Evolutionary conservation across 1,140 invertebrate genomes (phyloP).

Genomic region (Monomorium pharaonis): DNA sequence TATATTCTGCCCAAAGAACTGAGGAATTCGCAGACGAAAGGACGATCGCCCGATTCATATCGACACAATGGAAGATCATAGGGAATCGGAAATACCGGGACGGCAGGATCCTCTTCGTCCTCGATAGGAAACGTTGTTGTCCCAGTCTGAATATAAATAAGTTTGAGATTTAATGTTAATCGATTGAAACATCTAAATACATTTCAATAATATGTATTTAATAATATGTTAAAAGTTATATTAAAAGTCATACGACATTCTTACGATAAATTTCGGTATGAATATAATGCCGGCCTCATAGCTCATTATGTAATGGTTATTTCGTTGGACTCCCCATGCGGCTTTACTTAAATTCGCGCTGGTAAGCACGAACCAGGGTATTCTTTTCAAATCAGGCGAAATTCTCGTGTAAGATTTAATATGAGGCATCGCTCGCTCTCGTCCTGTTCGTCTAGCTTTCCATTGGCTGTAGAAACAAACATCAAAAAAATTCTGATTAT

Average conservation of each 20-base stretch:
- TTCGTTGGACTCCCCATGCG: constrained; percentile 93
- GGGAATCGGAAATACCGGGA: constrained; percentile 89
- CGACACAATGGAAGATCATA: constrained; percentile 91
- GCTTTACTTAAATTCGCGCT: constrained; percentile 98
- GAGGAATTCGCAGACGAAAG: constrained; percentile 86
- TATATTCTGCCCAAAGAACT: background rate
- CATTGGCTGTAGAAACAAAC: constrained; percentile 88
- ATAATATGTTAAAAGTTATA: constrained; percentile 1
- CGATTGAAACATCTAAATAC: background rate
- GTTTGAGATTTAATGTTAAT: background rate
- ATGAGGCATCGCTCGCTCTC: constrained; percentile 95
- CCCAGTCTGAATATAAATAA: constrained; percentile 78
- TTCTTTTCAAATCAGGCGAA: constrained; percentile 88
- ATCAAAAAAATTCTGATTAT: constrained; percentile 16
- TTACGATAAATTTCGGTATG: constrained; percentile 93
- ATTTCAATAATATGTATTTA: background rate
- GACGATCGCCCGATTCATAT: constrained; percentile 88
- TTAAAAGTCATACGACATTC: constrained; percentile 81
- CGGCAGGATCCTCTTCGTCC: constrained; percentile 78
- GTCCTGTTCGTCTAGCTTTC: constrained; percentile 89
- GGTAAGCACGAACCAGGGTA: constrained; percentile 94
- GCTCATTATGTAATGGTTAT: constrained; percentile 90
- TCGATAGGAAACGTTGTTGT: constrained; percentile 80
- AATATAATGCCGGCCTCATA: constrained; percentile 97
- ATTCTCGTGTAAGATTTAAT: constrained; percentile 96